Evolutionary conservation across 2,797 vertebrate species (phyloP).

Genomic region (Muraenolepis orangiensis): DNA sequence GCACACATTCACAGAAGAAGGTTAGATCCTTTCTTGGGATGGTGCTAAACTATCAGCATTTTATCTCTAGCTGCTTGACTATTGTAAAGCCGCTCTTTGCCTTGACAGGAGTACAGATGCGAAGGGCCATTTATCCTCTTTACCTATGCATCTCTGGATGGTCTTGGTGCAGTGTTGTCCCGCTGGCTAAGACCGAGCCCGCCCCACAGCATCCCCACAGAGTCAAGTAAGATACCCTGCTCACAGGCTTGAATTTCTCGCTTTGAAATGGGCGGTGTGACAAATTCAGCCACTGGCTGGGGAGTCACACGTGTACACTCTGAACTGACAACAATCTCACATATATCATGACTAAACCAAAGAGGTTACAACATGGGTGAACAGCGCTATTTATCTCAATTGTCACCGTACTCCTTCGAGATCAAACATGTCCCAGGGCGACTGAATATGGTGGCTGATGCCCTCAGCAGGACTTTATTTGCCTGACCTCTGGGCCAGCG

Average conservation of each 20-base stretch:
- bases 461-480: constrained; percentile 16
- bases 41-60: constrained; percentile 5
- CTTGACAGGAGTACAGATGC: constrained; percentile 7
- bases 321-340: too few species aligned
- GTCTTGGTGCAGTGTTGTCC: constrained; percentile 20
- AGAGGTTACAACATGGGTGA: constrained; percentile 17
- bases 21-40: too few species aligned
- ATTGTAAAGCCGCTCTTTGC: constrained; percentile 8
- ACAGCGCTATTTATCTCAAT: constrained; percentile 27
- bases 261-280: not conserved
- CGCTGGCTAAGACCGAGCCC: constrained; percentile 7
- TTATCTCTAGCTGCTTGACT: not conserved
- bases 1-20: too few species aligned
- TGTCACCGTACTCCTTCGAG: constrained; percentile 13
- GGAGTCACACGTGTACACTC: not conserved
- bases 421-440: constrained; percentile 25
- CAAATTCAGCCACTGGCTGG: not conserved
- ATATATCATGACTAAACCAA: too few species aligned
- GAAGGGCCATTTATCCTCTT: constrained; percentile 8
- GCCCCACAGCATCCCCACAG: constrained; percentile 12
- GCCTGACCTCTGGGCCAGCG: constrained; percentile 1
- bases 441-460: constrained; percentile 18
- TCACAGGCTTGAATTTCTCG: not conserved
- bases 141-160: constrained; percentile 18
- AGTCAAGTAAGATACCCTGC: not conserved